phyloP scores from a whole-genome alignment of 2,113 vertebrate genomes.

The Sebastes schlegelii region DNA sequence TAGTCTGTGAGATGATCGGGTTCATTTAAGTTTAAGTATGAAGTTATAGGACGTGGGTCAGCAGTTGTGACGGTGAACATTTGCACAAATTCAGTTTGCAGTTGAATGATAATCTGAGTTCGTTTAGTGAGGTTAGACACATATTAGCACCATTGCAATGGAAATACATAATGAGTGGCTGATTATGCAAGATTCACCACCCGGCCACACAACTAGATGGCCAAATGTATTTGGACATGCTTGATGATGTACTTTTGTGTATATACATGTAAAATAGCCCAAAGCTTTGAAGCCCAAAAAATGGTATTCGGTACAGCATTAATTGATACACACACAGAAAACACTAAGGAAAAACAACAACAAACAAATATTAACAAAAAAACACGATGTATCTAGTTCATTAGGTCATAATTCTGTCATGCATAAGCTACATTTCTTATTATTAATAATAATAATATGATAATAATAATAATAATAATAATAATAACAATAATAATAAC shows the following conservation, averaged over 20 bases:
- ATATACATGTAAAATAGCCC: no score
- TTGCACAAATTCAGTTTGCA: not conserved
- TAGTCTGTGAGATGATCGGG: not conserved
- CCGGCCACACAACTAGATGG: not conserved
- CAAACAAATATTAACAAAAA: not conserved
- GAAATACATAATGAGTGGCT: not conserved
- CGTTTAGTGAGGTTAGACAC: not conserved
- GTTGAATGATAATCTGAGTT: not conserved
- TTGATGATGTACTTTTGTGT: not conserved
- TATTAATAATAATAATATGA: no score
- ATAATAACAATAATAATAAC: no score
- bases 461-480: no score
- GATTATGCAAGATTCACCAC: not conserved
- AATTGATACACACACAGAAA: not conserved
- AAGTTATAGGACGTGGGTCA: not conserved
- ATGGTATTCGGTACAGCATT: no score
- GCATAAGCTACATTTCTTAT: not conserved
- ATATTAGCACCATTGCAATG: not conserved
- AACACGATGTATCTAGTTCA: not conserved
- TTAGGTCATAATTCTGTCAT: not conserved
- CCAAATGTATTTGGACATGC: not conserved
- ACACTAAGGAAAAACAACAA: not conserved
- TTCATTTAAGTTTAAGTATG: slow-evolving; percentile 3
- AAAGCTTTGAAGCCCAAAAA: no score
- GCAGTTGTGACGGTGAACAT: not conserved